Base-by-base conservation (phyloP, 2,113 vertebrate genomes). In the Lamprotornis superbus region DNA sequence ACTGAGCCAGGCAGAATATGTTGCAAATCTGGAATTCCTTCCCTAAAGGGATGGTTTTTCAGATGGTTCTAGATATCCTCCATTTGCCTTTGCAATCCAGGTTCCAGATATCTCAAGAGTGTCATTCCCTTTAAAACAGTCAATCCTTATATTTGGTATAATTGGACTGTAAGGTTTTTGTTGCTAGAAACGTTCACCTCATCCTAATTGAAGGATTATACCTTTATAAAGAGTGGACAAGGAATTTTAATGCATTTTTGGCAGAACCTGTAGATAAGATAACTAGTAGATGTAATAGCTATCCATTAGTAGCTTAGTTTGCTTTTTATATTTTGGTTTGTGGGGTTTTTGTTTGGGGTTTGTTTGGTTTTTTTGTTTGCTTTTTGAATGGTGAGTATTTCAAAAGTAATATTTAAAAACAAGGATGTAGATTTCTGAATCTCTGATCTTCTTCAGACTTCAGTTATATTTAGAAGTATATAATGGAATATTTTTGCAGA, bases 31-130 rank as follows among this genome's bases (percentile, higher is more conserved):
- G 2, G 37, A 60, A 23, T 50, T n/a, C 12, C 12, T 61, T 83
- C 46, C 64, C 22, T 65, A 37, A 59, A 35, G 4, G 12, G 12
- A 25, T 39, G 24, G 40, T 83, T 89, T 75, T 89, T 47, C 49
- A 23, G 15, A 19, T 59, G 17, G 5, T 49, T 75, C 21, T 83
- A 33, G 30, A 31, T 59, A 37, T 20, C 11, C 3, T 68, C 18
- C 19, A 18, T 78, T 74, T 73, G 4, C 52, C 23, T 65, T 12
- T 4, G 6, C 24, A 57, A 0, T 77, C 1, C 0, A 74, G 24
- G 8, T 60, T 82, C 19, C 24, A 52, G 24, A 47, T 79, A 24
- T 27, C 10, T 60, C 24, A 59, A 44, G 22, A 73, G 3, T 49
- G 8, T 33, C 4, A 3, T 3, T 5, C 0, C 10, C 17, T 74